Conservation (phyloP, 2,113 vertebrate genomes). For the Rhynchomys soricoides region DNA sequence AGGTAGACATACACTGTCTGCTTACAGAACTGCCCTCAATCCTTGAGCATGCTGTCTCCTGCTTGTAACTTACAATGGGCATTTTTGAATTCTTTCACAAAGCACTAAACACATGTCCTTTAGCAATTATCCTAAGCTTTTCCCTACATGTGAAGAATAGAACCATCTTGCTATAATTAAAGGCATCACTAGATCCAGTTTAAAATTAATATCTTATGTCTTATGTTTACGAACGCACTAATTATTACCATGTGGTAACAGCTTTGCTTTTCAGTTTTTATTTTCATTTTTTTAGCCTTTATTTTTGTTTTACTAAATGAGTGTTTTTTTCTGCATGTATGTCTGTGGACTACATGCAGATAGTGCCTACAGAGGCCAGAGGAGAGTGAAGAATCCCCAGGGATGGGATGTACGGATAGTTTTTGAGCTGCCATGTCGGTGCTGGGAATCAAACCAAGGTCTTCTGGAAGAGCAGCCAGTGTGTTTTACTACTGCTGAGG, state of each 20-base stretch:
- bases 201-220: constrained; percentile 10
- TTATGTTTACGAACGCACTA: neutral
- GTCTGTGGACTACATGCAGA: no score
- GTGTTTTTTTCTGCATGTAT: neutral
- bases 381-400: neutral
- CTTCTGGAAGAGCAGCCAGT: neutral
- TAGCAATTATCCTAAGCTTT: constrained; percentile 1
- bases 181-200: neutral
- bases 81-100: constrained; percentile 25
- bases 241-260: neutral
- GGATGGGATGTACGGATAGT: neutral
- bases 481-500: neutral
- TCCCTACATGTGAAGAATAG: neutral
- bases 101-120: neutral
- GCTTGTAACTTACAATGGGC: constrained; percentile 11
- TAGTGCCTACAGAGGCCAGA: neutral
- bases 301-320: neutral
- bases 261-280: neutral
- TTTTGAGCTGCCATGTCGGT: neutral
- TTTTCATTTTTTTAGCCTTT: neutral
- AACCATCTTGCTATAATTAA: constrained; percentile 5
- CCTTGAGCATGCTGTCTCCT: neutral
- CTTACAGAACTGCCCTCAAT: neutral
- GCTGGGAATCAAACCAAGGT: neutral
- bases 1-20: neutral